Percentiles rank a stretch among this genome's conserved stretches.
Evolutionary conservation across 2,113 vertebrate genomes (phyloP).

Genomic region (Rhea pennata): DNA sequence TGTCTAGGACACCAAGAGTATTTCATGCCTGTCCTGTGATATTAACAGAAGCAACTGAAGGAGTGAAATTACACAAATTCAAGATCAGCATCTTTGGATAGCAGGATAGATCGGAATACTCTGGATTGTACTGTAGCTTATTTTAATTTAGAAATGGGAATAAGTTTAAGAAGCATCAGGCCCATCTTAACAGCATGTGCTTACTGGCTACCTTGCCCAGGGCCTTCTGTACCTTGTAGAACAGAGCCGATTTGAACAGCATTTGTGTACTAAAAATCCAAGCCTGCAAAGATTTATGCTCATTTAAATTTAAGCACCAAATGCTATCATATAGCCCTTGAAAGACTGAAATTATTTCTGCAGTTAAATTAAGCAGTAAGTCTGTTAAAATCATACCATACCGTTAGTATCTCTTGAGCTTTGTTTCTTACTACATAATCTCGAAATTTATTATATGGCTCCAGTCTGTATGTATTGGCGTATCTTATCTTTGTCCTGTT

Average conservation of each 20-base stretch:
- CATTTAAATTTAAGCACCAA: background rate
- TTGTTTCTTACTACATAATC: constrained; percentile 58
- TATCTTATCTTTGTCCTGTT: constrained; percentile 49
- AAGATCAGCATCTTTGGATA: background rate
- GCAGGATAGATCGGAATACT: background rate
- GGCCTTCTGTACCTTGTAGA: background rate
- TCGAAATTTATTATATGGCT: constrained; percentile 62
- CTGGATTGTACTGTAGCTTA: background rate
- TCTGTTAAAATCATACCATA: constrained; percentile 17
- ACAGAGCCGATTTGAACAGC: fast-evolving
- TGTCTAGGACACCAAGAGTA: background rate
- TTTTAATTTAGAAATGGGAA: background rate
- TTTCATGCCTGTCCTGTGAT: background rate
- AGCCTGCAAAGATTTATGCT: background rate
- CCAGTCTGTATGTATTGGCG: constrained; percentile 75
- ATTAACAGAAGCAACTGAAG: background rate
- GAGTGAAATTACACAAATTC: background rate
- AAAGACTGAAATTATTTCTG: background rate
- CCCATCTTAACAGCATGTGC: background rate
- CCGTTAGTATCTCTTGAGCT: constrained; percentile 69
- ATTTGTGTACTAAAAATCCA: background rate
- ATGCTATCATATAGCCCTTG: background rate
- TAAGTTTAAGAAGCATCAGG: background rate
- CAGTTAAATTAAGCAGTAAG: background rate
- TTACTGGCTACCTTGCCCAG: background rate